Base-by-base conservation (phyloP, 2,797 vertebrate genomes). In the Echeneis naucrates region DNA sequence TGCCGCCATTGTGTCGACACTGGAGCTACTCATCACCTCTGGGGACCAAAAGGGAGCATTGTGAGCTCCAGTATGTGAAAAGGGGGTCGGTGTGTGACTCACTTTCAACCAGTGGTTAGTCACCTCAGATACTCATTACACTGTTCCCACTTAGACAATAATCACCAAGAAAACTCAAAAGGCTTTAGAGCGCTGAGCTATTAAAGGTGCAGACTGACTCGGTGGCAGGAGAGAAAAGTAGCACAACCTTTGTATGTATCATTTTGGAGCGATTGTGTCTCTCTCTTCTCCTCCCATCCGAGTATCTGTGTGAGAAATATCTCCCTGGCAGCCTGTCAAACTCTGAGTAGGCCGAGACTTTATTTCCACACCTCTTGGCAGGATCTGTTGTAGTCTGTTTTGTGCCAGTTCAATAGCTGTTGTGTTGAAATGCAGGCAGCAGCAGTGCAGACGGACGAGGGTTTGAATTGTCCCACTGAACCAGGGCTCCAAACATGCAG, bases 1-100 rank as follows among this genome's bases (percentile, higher is more conserved):
- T 60, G 53, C 72, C 51, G 58, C 76, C 75, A 66, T 83, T 86
- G 79, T 83, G 75, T 61, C 24, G 68, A 75, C 72, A 83, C 44
- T 24, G 47, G 82, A 88, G 86, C 85, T 50, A 75, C 79, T 90
- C 84, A 82, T 85, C 69, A 87, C 84, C 88, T 87, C 75, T 27
- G 32, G 81, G 75, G 76, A 81, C 68, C 35, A 59, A 72, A 78
- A 76, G 23, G 66, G 32, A 42, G 54, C 72, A 72, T 47, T 67
- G 73, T 83, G 59, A 61, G 37, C 5, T 76, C 5, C 42, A 67
- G 63, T 45, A 23, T 62, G 42, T 83, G 66, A 86, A 77, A 74
- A 76, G 60, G 26, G 38, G 59, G 40, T 42, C 5, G 38, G 66
- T 72, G 32, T 33, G 55, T 88, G 87, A 89, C 62, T 91, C 77